Base-by-base conservation (phyloP, 2,113 vertebrate species). In the Scatophagus argus region DNA sequence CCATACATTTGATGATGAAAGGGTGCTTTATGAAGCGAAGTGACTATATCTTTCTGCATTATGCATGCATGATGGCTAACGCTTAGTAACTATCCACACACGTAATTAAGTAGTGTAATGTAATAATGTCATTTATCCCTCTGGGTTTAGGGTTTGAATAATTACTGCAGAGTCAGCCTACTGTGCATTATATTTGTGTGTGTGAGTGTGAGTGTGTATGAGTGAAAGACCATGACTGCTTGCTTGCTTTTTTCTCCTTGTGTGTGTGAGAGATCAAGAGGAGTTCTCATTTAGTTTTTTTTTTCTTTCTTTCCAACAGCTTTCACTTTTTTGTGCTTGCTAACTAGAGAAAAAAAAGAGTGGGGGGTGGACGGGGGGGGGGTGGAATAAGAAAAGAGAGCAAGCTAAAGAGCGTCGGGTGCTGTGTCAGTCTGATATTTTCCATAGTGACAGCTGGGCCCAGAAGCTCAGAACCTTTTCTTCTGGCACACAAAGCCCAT, bases 381-480 rank as follows among this genome's bases (percentile, higher is more conserved):
- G 78, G 79, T 41, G 67, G 63, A 61, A 85, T 74, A 88, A 88
- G 89, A 90, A 89, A 87, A 81, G 89, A 81, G 84, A 79, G 84
- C 65, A 84, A 90, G 82, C 84, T 85, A 90, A 74, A 89, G 85
- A 92, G 87, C 84, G 79, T 86, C 34, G 90, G 89, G 71, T 90
- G 91, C 91, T 94, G 93, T 92, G 90, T 94, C 93, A 91, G 89
- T 91, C 92, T 93, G 93, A 95, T 96, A 94, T 96, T 96, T 94
- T 93, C 92, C 90, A 91, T 92, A 47, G 94, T 95, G 96, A 97
- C 96, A 97, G 96, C 96, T 97, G 96, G 96, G 95, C 92, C 93
- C 91, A 91, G 91, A 90, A 89, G 87, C 89, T 88, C 90, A 86
- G 90, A 90, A 89, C 90, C 91, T 90, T 95, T 95, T 94, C 93